Evolutionary conservation across 2,113 vertebrate species (phyloP), one percentile per base, ranked within the genome.

Genomic region (Melospiza georgiana): DNA sequence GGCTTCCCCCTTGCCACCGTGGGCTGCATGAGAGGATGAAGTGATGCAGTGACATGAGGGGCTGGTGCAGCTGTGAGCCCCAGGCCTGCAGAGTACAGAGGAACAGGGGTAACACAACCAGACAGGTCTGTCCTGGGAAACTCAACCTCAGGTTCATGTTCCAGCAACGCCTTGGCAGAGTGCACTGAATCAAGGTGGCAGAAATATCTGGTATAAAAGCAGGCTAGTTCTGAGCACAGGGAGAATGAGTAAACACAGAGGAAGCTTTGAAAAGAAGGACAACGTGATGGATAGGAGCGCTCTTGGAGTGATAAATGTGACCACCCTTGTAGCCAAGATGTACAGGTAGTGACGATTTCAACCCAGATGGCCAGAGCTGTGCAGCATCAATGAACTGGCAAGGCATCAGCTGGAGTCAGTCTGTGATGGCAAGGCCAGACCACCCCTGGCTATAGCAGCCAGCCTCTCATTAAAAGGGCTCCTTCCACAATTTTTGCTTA

Each of bases 321-420:
- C 12, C 22, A 58, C 8, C 19, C 43, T 8, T 3, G 25, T 46
- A 58, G 23, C 16, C 57, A n/a, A 62, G 51, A 30, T 7, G 33
- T 30, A 15, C 1, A 4, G 46, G 54, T 13, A 63, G 48, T 4
- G 10, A 44, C 0, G 0, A 57, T 66, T 49, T 58, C 59, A 59
- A 72, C 30, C 41, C 18, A 14, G 67, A 75, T 23, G 24, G 57
- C 59, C 43, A 69, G 55, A 84, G 24, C 10, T 55, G 30, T 37
- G 68, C 17, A 20, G 51, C 52, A 54, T n/a, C 83, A 58, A 9
- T 61, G n/a, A 73, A 28, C 22, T 49, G 51, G 28, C 41, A 62
- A 81, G 23, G 72, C 41, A 49, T 46, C 80, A 80, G 28, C 41
- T 84, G 80, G 46, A 69, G 49, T 31, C 31, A 52, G 39, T 8